These are phyloP conservation scores for Trissoscelio sp. DNA, from an alignment of 2,888 invertebrate species.

Conservation along the genomic window DNA sequence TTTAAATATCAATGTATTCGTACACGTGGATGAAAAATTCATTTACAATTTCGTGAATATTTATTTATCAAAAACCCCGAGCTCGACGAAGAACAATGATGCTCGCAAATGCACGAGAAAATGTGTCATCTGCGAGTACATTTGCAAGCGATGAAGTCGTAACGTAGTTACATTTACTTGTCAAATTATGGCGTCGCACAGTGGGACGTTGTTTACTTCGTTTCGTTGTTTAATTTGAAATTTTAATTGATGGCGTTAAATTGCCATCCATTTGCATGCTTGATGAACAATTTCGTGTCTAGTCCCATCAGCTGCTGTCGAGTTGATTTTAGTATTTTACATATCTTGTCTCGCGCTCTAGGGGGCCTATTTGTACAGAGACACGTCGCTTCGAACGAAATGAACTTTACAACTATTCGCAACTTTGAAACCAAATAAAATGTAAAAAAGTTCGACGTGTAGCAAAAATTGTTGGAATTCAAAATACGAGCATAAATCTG, in stretches of 20 bases:
- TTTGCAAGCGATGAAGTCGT: conserved; percentile 35
- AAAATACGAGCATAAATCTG: neutral
- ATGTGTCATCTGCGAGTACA: conserved; percentile 7
- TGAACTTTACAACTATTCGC: conserved; percentile 15
- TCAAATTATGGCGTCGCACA: conserved; percentile 17
- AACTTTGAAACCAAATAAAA: conserved; percentile 29
- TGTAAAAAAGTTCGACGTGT: neutral
- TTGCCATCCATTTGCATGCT: conserved; percentile 69
- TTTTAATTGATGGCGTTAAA: conserved; percentile 72
- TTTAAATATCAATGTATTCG: neutral
- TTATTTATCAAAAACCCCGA: neutral
- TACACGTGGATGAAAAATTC: too few relatives aligned
- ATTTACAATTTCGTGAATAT: neutral
- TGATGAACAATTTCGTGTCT: conserved; percentile 44
- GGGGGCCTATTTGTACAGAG: conserved; percentile 45
- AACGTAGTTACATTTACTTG: conserved; percentile 31
- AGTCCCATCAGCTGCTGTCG: conserved; percentile 20
- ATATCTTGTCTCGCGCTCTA: conserved; percentile 25
- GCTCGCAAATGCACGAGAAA: neutral
- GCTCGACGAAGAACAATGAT: neutral
- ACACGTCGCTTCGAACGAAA: conserved; percentile 10
- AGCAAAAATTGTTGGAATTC: neutral
- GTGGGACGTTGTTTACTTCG: conserved; percentile 28
- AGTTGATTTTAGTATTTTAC: conserved; percentile 55
- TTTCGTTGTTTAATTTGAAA: conserved; percentile 47